Base-by-base conservation (phyloP, 1,140 invertebrate species). In the Lepidurus arcticus region DNA sequence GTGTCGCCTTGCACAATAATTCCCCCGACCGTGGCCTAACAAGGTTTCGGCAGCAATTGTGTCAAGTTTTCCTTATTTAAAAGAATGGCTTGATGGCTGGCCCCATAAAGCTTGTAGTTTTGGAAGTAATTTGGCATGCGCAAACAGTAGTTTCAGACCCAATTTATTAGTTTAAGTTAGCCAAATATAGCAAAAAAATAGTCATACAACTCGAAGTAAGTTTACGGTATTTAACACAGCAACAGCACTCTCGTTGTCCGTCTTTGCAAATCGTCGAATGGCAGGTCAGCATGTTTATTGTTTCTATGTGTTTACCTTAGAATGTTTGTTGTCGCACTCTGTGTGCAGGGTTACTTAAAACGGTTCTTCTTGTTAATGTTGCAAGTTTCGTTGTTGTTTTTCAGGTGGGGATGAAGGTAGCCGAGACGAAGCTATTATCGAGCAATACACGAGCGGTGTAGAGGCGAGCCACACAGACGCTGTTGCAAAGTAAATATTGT, bases 201-300 rank as follows among this genome's bases (percentile, higher is more conserved):
- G 53, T 10, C 16, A 21, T 7, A 7, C 6, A 65, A 65, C 4
- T n/a, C 45, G 45, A 65, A 65, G 53, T 47, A 65, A 65, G 53
- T 65, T 65, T 21, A 65, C 34, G 34, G 34, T 34, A 34, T 34
- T 34, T 34, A 34, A 34, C 34, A 34, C 34, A 34, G 34, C 34
- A 34, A 34, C 34, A 34, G 34, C 34, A 34, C 34, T 34, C 53
- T 65, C 53, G 21, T 13, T 65, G 53, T 65, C 53, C 53, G 53
- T 65, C 53, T 16, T 34, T 21, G 53, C 13, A n/a, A 65, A 16
- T 21, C 53, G 13, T 65, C 53, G 53, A 65, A 65, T 65, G 53
- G 53, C 53, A 65, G 53, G 53, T 65, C 53, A 65, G 53, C 53
- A 65, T 65, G 53, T 65, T 47, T 65, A 21, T 65, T 65, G 53